Conservation (phyloP, 2,113 vertebrate genomes). For the Paramormyrops kingsleyae region DNA sequence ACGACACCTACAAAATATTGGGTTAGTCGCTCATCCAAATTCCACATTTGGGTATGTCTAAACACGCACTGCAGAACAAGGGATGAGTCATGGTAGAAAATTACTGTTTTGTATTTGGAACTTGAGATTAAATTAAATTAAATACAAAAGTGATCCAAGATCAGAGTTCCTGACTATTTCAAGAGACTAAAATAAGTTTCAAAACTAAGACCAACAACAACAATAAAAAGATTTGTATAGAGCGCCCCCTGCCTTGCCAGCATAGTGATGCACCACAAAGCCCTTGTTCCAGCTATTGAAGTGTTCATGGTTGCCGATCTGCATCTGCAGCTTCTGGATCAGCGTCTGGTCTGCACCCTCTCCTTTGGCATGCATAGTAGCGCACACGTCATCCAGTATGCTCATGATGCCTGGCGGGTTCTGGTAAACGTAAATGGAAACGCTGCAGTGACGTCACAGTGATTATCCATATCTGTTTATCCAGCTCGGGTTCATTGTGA, state of each 20-base stretch:
- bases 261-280: constrained; percentile 73
- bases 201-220: not conserved
- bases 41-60: not conserved
- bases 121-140: not conserved
- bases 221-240: not conserved
- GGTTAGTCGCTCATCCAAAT: not conserved
- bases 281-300: constrained; percentile 78
- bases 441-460: not conserved
- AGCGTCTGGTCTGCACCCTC: constrained; percentile 73
- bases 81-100: not conserved
- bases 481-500: not conserved
- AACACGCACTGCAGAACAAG: not conserved
- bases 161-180: not conserved
- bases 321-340: constrained; percentile 69
- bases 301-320: constrained; percentile 64
- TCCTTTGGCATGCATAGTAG: constrained; percentile 78
- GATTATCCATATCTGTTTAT: not conserved
- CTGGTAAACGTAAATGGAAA: constrained; percentile 39
- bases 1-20: constrained; percentile 59
- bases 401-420: constrained; percentile 72
- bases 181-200: not conserved
- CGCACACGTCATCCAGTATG: constrained; percentile 72
- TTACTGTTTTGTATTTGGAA: not conserved
- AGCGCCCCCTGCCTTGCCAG: constrained; percentile 59
- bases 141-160: not conserved